phyloP scores from a whole-genome alignment of 2,113 vertebrate species.

The Oceanites oceanicus region DNA sequence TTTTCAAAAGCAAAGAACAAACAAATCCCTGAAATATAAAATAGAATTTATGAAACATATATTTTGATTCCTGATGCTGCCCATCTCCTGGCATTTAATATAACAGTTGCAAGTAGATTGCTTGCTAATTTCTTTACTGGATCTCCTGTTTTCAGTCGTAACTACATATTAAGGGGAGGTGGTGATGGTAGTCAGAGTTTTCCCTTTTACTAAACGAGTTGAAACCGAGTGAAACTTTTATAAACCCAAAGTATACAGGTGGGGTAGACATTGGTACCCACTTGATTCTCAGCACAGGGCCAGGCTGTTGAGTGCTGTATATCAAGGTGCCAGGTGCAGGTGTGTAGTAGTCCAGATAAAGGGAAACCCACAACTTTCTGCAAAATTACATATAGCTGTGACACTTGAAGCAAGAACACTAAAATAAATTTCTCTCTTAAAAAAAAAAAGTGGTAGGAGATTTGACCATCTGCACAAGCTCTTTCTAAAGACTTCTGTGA shows the following conservation, averaged over 20 bases:
- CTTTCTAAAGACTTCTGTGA: neutral
- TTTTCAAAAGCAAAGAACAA: slow-evolving; percentile 31
- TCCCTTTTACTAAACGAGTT: neutral
- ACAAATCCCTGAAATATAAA: slow-evolving; percentile 38
- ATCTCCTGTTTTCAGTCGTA: slow-evolving; percentile 18
- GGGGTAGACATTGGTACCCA: neutral
- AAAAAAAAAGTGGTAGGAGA: neutral
- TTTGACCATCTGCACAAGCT: neutral
- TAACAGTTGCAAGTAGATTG: slow-evolving; percentile 24
- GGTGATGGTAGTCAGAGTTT: neutral
- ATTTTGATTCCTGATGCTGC: slow-evolving; percentile 58
- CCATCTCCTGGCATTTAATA: slow-evolving; percentile 37
- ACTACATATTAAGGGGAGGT: neutral
- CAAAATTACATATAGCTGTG: neutral
- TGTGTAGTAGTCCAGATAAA: slow-evolving; percentile 22
- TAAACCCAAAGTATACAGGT: neutral
- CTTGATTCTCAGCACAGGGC: neutral
- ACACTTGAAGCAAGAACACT: neutral
- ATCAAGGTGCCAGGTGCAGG: neutral
- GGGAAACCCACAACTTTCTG: neutral
- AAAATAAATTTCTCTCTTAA: neutral
- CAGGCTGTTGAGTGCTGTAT: neutral
- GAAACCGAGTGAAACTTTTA: neutral
- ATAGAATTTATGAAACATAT: neutral
- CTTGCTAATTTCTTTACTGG: slow-evolving; percentile 52